Evolutionary conservation across 1,140 invertebrate species (phyloP), one percentile per base, ranked within the genome.

Genomic region (Paracyclopina nana): DNA sequence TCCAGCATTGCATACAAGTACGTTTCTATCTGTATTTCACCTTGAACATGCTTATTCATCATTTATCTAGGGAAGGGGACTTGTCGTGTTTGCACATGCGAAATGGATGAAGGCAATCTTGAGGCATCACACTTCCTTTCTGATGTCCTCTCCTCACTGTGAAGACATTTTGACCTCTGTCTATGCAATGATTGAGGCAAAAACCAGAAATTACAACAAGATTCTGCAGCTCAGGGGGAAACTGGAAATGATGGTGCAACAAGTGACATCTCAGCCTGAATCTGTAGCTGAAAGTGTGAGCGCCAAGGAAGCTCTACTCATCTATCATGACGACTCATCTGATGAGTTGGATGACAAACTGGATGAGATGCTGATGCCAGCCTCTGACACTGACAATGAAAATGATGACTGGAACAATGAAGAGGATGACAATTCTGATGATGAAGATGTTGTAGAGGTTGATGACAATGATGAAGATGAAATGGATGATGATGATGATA

Each of bases 351-450:
- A 24, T 2, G 27, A 48, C 14, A 27, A 16, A 4, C n/a, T 48
- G 25, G 45, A 48, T 14, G 45, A 48, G 22, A 24, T 48, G n/a
- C 27, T 48, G n/a, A 24, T 29, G 2, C 45, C 45, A 16, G 25
- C 45, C 14, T 48, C 45, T 2, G 45, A 48, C 45, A 48, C 28
- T 3, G 45, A 48, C 12, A 28, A 48, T n/a, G 30, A 48, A n/a
- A 28, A 28, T 24, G 28, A 48, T 4, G 28, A 28, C n/a, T 12
- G 12, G 4, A 27, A 30, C 18, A 28, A 48, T 2, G 45, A 48
- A 2, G 45, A 48, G 14, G 45, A 48, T 14, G 25, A 48, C 16
- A 28, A 48, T 16, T 22, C 22, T 4, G 27, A 27, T 30, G 16
- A n/a, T 12, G 45, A 42, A 22, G 14, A n/a, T n/a, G 14, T n/a